Base-by-base conservation (phyloP, 2,888 invertebrate genomes). In the Drosophila acutilabella region DNA sequence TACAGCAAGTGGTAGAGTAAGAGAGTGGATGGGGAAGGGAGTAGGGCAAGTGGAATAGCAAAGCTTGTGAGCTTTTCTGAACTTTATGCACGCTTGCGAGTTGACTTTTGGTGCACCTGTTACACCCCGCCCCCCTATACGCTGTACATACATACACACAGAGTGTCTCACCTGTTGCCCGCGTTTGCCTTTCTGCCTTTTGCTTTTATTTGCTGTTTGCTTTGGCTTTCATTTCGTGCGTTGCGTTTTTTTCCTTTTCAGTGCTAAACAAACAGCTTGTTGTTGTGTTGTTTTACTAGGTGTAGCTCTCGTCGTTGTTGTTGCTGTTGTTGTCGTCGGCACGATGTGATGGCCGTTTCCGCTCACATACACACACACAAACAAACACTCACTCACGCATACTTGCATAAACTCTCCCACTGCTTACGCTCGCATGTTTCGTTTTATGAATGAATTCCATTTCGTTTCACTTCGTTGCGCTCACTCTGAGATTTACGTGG, bases 331-430 rank as follows among this genome's bases (percentile, higher is more conserved):
- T 78, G 78, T 74, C 88, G 88, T 81, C 79, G 87, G 80, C 81
- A 83, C 83, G 90, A 87, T 91, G 75, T 76, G 91, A 91, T 91
- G 91, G 91, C 91, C 91, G 90, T 90, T 91, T 91, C 91, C 91
- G 91, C 90, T 91, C 87, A 51, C 74, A 73, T 66, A 80, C 58
- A 64, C 26, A 8, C 60, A 30, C 53, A 33, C 20, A 8, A 44
- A 18, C 41, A 26, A 54, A 7, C 59, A 59, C 48, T 57, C 58
- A 52, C 64, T 45, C 50, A 18, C 42, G 30, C 18, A 18, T 33
- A 23, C 53, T 26, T 48, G 18, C 56, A 57, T 50, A 58, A 30
- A 48, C 64, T 44, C 68, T 42, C 58, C 40, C 52, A 48, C 18
- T 47, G 26, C 45, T 52, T 20, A 13, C 47, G 53, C 68, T 73